phyloP scores from a whole-genome alignment of 2,888 invertebrate genomes.

The Scaeva pyrastri region DNA sequence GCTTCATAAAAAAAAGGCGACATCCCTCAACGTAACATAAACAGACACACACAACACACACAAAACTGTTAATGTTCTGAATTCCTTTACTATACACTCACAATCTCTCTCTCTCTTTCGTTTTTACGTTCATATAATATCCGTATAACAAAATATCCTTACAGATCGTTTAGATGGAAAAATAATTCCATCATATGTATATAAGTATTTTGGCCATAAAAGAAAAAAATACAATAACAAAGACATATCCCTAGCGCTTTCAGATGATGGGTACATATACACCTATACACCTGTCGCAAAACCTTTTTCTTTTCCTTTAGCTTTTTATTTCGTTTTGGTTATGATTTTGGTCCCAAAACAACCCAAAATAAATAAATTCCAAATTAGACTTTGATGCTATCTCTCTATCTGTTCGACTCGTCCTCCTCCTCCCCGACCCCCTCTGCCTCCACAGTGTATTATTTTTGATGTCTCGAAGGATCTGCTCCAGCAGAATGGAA shows the following conservation, averaged over 20 bases:
- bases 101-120: too few species aligned
- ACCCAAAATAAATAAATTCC: slow-evolving; percentile 48
- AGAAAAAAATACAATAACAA: neutral
- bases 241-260: neutral
- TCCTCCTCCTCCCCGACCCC: neutral
- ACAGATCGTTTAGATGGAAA: neutral
- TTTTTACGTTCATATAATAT: too few species aligned
- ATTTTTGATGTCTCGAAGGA: slow-evolving; percentile 2
- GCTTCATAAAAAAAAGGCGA: slow-evolving; percentile 14
- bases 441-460: neutral
- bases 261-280: too few species aligned
- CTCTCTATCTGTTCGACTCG: neutral
- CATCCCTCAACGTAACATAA: neutral
- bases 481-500: too few species aligned
- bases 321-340: too few species aligned
- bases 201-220: neutral
- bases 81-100: neutral
- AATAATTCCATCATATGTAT: slow-evolving; percentile 16
- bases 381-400: slow-evolving; percentile 63
- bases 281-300: slow-evolving; percentile 19
- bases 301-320: neutral
- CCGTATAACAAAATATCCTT: neutral
- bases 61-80: slow-evolving; percentile 1
- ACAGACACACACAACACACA: too few species aligned
- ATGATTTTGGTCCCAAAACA: slow-evolving; percentile 27